A percentile compares a stretch with the other conserved stretches of the same genome.
phyloP scores from a whole-genome alignment of 2,113 vertebrate genomes.

The Thalassarche chlororhynchos region DNA sequence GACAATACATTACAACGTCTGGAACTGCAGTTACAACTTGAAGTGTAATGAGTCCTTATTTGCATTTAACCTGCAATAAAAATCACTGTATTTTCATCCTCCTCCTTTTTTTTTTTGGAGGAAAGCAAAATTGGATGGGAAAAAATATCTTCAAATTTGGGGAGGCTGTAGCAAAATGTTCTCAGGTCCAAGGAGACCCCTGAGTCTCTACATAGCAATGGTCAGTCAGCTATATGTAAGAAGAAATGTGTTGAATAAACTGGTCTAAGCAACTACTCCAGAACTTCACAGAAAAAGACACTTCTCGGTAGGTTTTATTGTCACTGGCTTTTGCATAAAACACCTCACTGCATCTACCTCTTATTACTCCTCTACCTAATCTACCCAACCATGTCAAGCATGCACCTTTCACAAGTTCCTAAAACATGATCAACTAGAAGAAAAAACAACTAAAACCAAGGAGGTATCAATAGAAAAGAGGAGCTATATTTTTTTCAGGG shows the following conservation, averaged over 20 bases:
- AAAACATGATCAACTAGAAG: background rate
- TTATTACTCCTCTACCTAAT: background rate
- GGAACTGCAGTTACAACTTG: background rate
- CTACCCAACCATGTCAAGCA: background rate
- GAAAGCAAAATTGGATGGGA: background rate
- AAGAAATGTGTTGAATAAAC: background rate
- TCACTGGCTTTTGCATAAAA: background rate
- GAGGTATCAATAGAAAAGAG: background rate
- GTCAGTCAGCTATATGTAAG: background rate
- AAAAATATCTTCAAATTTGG: background rate
- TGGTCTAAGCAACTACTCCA: background rate
- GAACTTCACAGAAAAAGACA: background rate
- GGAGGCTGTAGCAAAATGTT: background rate
- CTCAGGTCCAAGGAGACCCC: background rate
- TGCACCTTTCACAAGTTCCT: background rate
- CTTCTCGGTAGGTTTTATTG: background rate
- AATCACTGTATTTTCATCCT: background rate
- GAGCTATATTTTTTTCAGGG: background rate
- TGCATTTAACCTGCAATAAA: background rate
- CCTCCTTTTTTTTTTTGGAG: background rate
- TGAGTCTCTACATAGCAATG: background rate
- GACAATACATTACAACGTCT: background rate
- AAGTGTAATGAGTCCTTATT: fast-evolving
- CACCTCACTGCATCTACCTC: background rate
- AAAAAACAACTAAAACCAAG: constrained; percentile 11